A percentile compares a stretch with the other conserved stretches of the same genome.
These are phyloP conservation scores for Cyanistes caeruleus DNA, from an alignment of 2,113 vertebrate species.

Conservation along the genomic window DNA sequence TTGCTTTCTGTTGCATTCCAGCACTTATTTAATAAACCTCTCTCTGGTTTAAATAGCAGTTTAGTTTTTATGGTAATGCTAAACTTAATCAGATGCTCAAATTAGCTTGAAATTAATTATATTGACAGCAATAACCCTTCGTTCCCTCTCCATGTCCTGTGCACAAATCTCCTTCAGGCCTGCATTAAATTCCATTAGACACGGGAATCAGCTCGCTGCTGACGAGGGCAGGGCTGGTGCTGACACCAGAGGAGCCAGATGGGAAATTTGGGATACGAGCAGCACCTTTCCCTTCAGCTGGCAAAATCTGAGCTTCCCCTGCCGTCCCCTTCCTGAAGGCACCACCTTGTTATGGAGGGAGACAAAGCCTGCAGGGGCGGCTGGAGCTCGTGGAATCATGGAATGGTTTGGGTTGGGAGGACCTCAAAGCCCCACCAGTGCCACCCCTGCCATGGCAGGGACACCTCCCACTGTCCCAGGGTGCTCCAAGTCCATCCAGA, in stretches of 20 bases:
- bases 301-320: neutral
- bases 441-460: neutral
- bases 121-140: slow-evolving; percentile 28
- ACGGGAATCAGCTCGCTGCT: neutral
- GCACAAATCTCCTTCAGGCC: neutral
- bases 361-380: neutral
- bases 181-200: neutral
- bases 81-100: slow-evolving; percentile 64
- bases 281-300: neutral
- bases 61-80: slow-evolving; percentile 46
- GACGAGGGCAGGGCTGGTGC: accelerated
- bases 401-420: neutral
- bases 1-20: slow-evolving; percentile 39
- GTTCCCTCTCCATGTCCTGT: neutral
- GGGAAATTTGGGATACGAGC: accelerated
- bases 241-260: accelerated
- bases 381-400: neutral
- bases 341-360: neutral
- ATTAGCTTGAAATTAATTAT: slow-evolving; percentile 65
- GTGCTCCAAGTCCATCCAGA: accelerated
- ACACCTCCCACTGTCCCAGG: neutral
- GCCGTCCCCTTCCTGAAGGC: neutral
- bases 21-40: slow-evolving; percentile 40
- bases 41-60: slow-evolving; percentile 34
- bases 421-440: accelerated